Percentiles rank a stretch among this genome's conserved stretches.
Evolutionary conservation across 2,888 invertebrate species (phyloP).

Genomic region (Agrypnus murinus): DNA sequence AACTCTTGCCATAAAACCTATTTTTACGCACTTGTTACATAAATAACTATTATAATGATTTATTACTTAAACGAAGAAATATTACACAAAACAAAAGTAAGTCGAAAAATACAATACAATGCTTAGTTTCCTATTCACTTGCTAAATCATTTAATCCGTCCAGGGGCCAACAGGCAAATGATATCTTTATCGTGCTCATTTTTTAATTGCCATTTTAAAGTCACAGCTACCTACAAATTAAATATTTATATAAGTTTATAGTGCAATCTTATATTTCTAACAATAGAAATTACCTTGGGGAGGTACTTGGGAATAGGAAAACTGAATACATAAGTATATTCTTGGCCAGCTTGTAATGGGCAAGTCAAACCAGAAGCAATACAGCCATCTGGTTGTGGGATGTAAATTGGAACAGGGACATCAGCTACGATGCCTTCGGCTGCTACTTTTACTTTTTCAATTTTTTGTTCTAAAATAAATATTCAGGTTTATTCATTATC

Average conservation of each 20-base stretch:
- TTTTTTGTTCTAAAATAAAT: conserved; percentile 73
- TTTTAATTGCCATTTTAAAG: conserved; percentile 84
- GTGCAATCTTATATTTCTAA: neutral
- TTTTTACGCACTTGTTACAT: too few species aligned
- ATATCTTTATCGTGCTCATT: conserved; percentile 77
- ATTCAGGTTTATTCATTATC: too few species aligned
- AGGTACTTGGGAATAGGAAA: conserved; percentile 80
- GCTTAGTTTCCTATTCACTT: too few species aligned
- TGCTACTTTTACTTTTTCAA: conserved; percentile 75
- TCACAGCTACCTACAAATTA: conserved; percentile 74
- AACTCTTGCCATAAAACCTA: too few species aligned
- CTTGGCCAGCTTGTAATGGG: conserved; percentile 76
- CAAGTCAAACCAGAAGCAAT: conserved; percentile 79
- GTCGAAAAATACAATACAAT: neutral
- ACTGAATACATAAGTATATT: conserved; percentile 72
- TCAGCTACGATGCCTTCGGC: conserved; percentile 86
- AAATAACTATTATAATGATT: too few species aligned
- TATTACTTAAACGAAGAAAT: too few species aligned
- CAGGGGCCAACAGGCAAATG: conserved; percentile 81
- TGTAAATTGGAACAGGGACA: conserved; percentile 82
- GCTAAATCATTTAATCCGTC: conserved; percentile 67
- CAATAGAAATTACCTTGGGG: conserved; percentile 75
- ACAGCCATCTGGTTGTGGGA: conserved; percentile 85
- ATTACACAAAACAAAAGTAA: too few species aligned
- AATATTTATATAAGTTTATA: conserved; percentile 9